phyloP scores from a whole-genome alignment of 2,888 invertebrate species.

The Laothoe populi region DNA sequence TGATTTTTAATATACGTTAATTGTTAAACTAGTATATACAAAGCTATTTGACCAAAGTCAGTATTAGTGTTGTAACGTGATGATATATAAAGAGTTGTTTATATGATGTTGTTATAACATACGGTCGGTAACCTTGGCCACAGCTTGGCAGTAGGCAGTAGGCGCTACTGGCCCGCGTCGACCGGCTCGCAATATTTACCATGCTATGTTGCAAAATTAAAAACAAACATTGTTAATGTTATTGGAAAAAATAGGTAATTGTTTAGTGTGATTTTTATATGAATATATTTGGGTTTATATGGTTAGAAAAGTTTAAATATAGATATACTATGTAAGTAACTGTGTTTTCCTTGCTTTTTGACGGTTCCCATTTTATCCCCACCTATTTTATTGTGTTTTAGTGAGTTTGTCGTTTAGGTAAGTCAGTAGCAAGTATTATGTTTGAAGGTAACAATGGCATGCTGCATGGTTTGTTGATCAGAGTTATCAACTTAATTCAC shows the following conservation, averaged over 20 bases:
- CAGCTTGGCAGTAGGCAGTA: too few relatives aligned
- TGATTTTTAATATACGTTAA: constrained; percentile 56
- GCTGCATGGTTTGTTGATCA: constrained; percentile 59
- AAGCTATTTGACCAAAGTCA: constrained; percentile 85
- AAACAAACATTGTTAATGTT: constrained; percentile 80
- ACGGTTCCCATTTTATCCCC: constrained; percentile 33
- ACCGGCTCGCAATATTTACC: constrained; percentile 61
- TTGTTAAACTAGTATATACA: constrained; percentile 82
- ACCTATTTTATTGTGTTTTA: constrained; percentile 31
- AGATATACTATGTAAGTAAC: constrained; percentile 65
- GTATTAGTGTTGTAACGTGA: constrained; percentile 81
- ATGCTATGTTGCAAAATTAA: constrained; percentile 67
- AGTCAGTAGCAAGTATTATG: constrained; percentile 32
- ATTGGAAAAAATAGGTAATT: constrained; percentile 75
- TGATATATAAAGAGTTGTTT: constrained; percentile 57
- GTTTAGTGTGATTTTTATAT: constrained; percentile 84
- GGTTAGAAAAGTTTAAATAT: constrained; percentile 83
- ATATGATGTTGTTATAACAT: constrained; percentile 67
- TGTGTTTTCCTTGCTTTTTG: constrained; percentile 60
- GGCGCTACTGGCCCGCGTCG: too few relatives aligned
- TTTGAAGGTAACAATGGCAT: constrained; percentile 60
- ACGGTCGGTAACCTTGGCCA: constrained; percentile 37
- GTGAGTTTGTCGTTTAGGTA: constrained; percentile 24
- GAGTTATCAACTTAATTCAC: constrained; percentile 43
- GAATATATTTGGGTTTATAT: constrained; percentile 85